These are phyloP conservation scores for Clytia hemisphaerica DNA, from an alignment of 30 jellyfish, hydroid and myxozoan genomes.

Conservation along the genomic window DNA sequence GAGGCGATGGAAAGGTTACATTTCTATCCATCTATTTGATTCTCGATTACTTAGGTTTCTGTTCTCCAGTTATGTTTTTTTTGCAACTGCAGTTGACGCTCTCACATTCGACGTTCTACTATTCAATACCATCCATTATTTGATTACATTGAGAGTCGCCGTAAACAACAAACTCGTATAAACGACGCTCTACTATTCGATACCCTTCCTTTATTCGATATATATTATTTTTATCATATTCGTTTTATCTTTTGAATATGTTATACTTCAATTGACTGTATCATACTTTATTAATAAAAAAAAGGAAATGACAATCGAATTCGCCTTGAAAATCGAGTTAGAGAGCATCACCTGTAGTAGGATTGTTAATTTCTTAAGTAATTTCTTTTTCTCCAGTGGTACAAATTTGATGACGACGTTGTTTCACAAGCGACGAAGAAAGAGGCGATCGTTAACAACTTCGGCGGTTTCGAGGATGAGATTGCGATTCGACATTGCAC, in stretches of 20 bases:
- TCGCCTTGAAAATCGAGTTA: neutral
- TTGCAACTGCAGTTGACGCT: too few relatives aligned
- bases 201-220: neutral
- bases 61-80: too few relatives aligned
- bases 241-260: neutral
- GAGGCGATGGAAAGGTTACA: slow-evolving; percentile 92
- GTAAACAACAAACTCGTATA: too few relatives aligned
- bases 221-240: neutral
- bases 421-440: slow-evolving; percentile 94
- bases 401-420: slow-evolving; percentile 96
- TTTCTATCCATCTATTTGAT: neutral
- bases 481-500: slow-evolving; percentile 84
- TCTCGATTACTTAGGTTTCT: too few relatives aligned
- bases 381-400: slow-evolving; percentile 63
- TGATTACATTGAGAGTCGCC: too few relatives aligned
- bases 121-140: too few relatives aligned
- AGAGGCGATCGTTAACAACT: slow-evolving; percentile 88
- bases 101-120: too few relatives aligned
- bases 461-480: slow-evolving; percentile 95
- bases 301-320: neutral
- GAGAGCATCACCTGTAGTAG: neutral
- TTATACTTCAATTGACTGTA: too few relatives aligned
- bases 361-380: neutral
- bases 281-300: too few relatives aligned
- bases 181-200: too few relatives aligned